Evolutionary conservation across 1,140 invertebrate genomes (phyloP), one percentile per base, ranked within the genome.

Genomic region (Sminthurinus signatus): DNA sequence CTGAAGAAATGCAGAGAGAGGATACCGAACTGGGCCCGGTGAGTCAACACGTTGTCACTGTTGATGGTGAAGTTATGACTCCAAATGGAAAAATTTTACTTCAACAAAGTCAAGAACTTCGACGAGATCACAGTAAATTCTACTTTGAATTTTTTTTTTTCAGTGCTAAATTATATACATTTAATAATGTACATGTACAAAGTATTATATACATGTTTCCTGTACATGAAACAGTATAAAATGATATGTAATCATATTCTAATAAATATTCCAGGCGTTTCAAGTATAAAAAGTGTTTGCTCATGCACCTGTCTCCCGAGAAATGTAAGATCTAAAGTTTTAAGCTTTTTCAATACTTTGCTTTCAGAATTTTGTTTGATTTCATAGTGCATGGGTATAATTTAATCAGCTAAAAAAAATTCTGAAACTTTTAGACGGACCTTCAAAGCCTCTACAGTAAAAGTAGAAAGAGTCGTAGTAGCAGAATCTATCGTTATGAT

Each of bases 61-160:
- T 97, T 46, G 94, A 97, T 74, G 94, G 93, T 61, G 94, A 97
- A 79, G 89, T 96, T 62, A 95, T 97, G 79, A 93, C 87, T 70
- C 89, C 88, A 55, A 91, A 88, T 74, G 89, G 87, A 56, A 91
- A 86, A 71, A 86, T 91, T 72, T 77, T 89, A 70, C 85, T 87
- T 87, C 62, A 83, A 83, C 62, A 83, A 83, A 60, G 65, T 50
- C 46, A 69, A 78, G 79, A 27, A 79, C 64, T 73, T 79, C 12
- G 76, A 81, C 69, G 77, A 12, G 14, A 17, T 39, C 23, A 80
- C 68, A 74, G 75, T 62, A 85, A 86, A 64, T n/a, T n/a, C n/a
- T n/a, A n/a, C n/a, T n/a, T n/a, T n/a, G n/a, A n/a, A n/a, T n/a
- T n/a, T n/a, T n/a, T n/a, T n/a, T n/a, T n/a, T n/a, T n/a, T n/a